These are phyloP conservation scores for Betta splendens DNA, from an alignment of 2,797 vertebrate species.

Conservation along the genomic window DNA sequence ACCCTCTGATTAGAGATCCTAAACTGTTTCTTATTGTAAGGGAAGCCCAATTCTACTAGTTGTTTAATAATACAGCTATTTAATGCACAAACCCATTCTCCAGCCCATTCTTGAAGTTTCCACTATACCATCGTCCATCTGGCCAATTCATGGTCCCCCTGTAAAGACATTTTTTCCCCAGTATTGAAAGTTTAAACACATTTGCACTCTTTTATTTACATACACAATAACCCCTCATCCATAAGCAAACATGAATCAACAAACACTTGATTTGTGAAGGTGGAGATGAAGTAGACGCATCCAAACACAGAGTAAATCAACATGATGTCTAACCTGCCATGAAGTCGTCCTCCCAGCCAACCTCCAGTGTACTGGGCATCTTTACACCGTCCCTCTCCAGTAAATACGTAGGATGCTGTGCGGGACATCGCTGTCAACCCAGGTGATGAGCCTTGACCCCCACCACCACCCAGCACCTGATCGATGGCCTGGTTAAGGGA, in stretches of 20 bases:
- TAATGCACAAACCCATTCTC: conserved; percentile 90
- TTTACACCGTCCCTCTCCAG: conserved; percentile 89
- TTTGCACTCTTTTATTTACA: too few relatives aligned
- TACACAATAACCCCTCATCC: background rate
- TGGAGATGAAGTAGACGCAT: background rate
- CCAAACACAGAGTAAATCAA: background rate
- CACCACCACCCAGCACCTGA: conserved; percentile 83
- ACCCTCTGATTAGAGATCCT: too few relatives aligned
- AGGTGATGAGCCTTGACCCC: conserved; percentile 75
- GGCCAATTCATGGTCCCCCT: conserved; percentile 94
- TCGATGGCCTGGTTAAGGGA: conserved; percentile 94
- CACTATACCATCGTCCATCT: conserved; percentile 89
- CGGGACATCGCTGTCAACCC: conserved; percentile 87
- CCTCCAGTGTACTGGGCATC: conserved; percentile 91
- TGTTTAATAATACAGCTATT: background rate
- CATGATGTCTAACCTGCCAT: conserved; percentile 86
- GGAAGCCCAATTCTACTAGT: background rate
- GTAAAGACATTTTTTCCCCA: conserved; percentile 21
- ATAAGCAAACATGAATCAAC: background rate
- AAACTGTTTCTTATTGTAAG: background rate
- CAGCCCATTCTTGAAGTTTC: conserved; percentile 92
- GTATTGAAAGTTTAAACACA: background rate
- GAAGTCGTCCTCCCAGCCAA: conserved; percentile 91
- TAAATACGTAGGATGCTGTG: conserved; percentile 90
- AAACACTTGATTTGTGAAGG: background rate